These are phyloP conservation scores for Microhierax caerulescens DNA, from an alignment of 2,797 vertebrate species.

Conservation along the genomic window DNA sequence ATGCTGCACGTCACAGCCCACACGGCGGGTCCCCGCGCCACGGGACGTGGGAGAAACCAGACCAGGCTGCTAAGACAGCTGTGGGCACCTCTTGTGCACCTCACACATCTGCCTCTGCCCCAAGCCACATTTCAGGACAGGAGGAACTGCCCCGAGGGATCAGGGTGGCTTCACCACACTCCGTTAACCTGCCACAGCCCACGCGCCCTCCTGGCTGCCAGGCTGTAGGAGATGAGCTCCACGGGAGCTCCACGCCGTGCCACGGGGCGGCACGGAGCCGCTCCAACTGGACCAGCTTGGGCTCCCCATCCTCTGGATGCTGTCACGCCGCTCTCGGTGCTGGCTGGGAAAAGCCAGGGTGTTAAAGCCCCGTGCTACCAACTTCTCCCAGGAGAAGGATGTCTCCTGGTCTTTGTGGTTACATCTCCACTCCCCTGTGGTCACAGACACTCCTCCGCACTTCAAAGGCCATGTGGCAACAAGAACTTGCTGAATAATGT, in stretches of 20 bases:
- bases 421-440: rapidly evolving
- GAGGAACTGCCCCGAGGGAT: background rate
- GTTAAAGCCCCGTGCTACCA: background rate
- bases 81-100: background rate
- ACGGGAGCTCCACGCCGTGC: rapidly evolving
- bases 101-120: background rate
- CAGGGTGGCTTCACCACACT: background rate
- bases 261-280: rapidly evolving
- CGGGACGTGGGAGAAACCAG: background rate
- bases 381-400: background rate
- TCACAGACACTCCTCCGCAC: background rate
- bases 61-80: background rate
- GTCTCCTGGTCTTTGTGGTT: background rate
- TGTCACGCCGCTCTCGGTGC: rapidly evolving
- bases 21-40: rapidly evolving
- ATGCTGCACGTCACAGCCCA: background rate
- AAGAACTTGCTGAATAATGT: background rate
- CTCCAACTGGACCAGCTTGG: background rate
- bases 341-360: background rate
- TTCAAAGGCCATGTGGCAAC: background rate
- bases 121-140: rapidly evolving
- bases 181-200: background rate
- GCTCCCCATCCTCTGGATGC: background rate
- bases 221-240: background rate
- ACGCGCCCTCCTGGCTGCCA: background rate